Evolutionary conservation across 2,797 vertebrate genomes (phyloP).

Genomic region (Myiothlypis coronata): DNA sequence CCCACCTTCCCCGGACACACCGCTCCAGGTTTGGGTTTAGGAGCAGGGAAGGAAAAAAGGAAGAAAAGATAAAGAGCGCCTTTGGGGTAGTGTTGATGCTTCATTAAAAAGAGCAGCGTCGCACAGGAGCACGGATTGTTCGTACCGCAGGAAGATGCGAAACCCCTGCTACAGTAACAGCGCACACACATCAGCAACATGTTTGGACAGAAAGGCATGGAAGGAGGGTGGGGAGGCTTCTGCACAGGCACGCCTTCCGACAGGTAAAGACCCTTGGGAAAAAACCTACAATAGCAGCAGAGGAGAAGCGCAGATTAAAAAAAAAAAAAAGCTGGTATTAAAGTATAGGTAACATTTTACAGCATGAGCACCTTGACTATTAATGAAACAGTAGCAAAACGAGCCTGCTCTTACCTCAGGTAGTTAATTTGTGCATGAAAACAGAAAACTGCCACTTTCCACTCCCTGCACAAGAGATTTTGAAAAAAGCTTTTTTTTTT

Average conservation of each 20-base stretch:
- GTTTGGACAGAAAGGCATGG: not conserved
- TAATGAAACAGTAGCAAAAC: not conserved
- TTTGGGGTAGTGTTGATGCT: rapidly evolving
- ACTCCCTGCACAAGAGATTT: not conserved
- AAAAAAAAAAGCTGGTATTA: not conserved
- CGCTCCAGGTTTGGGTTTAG: not conserved
- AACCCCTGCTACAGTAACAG: rapidly evolving
- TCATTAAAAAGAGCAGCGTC: not conserved
- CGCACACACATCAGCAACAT: rapidly evolving
- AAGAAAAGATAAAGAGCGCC: not conserved
- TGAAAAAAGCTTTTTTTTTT: not conserved
- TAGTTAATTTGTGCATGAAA: not conserved
- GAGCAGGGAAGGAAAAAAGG: not conserved
- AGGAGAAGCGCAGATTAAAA: not conserved
- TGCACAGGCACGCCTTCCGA: not conserved
- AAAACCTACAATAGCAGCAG: rapidly evolving
- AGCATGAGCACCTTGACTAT: not conserved
- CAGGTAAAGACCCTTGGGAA: not conserved
- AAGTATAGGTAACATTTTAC: not conserved
- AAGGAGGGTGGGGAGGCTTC: not conserved
- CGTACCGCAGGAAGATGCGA: not conserved
- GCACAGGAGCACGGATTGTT: not conserved
- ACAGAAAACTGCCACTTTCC: not conserved
- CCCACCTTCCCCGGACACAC: not conserved
- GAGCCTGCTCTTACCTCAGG: not conserved